Evolutionary conservation across 2,888 invertebrate genomes (phyloP), one percentile per base, ranked within the genome.

Genomic region (Euplexia lucipara): DNA sequence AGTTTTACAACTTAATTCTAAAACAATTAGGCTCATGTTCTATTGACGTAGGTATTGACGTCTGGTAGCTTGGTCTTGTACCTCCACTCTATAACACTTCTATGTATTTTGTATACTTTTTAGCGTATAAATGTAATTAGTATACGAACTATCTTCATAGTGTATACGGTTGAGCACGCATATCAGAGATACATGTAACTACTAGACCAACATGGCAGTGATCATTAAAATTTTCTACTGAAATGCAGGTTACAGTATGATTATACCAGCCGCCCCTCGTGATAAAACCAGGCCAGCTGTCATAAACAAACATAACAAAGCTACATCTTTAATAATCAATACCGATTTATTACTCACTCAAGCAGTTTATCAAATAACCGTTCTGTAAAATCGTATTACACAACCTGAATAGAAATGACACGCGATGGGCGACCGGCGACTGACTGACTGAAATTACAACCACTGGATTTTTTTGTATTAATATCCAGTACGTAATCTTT

Each of bases 351-450:
- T 60, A 34, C 34, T 44, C 49, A 65, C 20, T 61, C 35, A 65
- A 61, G 59, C 60, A 65, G 44, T 67, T 75, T 39, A 73, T 78
- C 66, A 72, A 76, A 68, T 58, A 70, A 73, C 65, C 53, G 61
- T 73, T 80, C 84, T 78, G 79, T 81, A 71, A 80, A 82, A 79
- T 71, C 71, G 72, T 42, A 82, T 88, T 88, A 79, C 82, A 59
- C 61, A 84, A 88, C 77, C 60, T 44, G 89, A 89, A 90, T 91
- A 89, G 67, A 79, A 91, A 90, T 90, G 89, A 90, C 92, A 92
- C 90, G 92, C 92, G 78, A 89, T 70, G 80, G 60, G 60, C 65
- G 77, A 65, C 35, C 32, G 59, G 12, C 32, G 44, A 49, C 75
- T 57, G 34, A 62, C 52, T 80, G 44, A 49, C 75, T 57, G 35